Evolutionary conservation across 2,797 vertebrate species (phyloP), one percentile per base, ranked within the genome.

Genomic region (Cephalopachus bancanus): DNA sequence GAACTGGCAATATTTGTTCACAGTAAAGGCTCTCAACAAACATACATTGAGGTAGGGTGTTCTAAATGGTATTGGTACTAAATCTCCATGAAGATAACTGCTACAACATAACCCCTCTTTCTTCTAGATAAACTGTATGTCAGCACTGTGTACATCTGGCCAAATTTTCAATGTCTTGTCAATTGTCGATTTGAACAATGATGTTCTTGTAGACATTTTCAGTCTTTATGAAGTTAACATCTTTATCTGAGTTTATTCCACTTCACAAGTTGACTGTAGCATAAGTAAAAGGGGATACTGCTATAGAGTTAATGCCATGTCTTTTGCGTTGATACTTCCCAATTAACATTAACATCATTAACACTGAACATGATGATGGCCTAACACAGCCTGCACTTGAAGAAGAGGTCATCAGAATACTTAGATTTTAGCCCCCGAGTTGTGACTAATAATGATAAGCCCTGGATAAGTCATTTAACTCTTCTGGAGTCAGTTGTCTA

Each of bases 1-100:
- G 88, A 97, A 75, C 71, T 95, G 81, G 88, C 44, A 96, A 28
- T 94, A 78, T 96, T 96, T 93, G 69, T 74, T 97, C 96, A 93
- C 59, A 83, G 75, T 89, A 91, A 44, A 97, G 81, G 49, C 57
- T 44, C 67, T 93, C 33, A 67, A 84, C 71, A 96, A 97, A 94
- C 86, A 90, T 51, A 69, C n/a, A 55, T 72, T 83, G 67, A 79
- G 37, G 28, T n/a, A 74, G 37, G 10, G 9, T 89, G 24, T 87
- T 93, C 65, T 94, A 78, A 94, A 91, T 84, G 49, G 71, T 83
- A n/a, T 89, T 84, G 67, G 26, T n/a, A 37, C 20, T 94, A 87
- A 96, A 91, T 85, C 86, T 83, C 93, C 95, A 72, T 33, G 55
- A 95, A 96, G 96, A 89, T 69, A 92, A 93, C 24, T 76, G n/a